Evolutionary conservation across 2,113 vertebrate species (phyloP).

Genomic region (Trematocara macrostoma): DNA sequence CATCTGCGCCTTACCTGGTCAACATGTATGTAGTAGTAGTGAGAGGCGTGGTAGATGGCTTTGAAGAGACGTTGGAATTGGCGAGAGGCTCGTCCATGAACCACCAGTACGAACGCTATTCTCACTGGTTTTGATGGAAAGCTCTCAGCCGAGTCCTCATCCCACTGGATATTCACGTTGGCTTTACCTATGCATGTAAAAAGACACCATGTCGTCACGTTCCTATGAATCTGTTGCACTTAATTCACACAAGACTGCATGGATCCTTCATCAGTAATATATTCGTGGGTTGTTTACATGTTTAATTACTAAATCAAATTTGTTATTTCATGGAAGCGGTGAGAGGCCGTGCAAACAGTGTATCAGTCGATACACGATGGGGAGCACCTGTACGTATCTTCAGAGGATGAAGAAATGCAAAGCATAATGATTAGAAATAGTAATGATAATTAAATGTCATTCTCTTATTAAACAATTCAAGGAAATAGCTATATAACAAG

Average conservation of each 20-base stretch:
- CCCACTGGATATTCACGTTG: constrained; percentile 90
- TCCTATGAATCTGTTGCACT: not conserved
- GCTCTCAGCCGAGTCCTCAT: constrained; percentile 88
- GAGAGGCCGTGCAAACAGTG: not conserved
- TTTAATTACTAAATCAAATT: constrained; percentile 19
- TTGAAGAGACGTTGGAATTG: constrained; percentile 97
- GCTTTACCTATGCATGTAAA: constrained; percentile 81
- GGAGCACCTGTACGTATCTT: not conserved
- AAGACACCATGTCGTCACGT: not conserved
- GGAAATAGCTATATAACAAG: not conserved
- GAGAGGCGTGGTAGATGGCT: constrained; percentile 94
- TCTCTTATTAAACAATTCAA: constrained; percentile 8
- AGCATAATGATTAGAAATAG: not conserved
- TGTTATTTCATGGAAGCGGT: not conserved
- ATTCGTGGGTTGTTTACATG: not conserved
- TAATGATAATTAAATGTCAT: constrained; percentile 4
- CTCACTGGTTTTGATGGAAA: constrained; percentile 83
- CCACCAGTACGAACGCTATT: constrained; percentile 93
- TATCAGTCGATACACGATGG: not conserved
- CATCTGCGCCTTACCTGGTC: constrained; percentile 81
- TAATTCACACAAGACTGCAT: not conserved
- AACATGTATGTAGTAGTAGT: constrained; percentile 98
- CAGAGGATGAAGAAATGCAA: not conserved
- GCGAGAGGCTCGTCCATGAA: constrained; percentile 91
- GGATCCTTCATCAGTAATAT: not conserved